Conservation (phyloP, 1,140 invertebrate genomes). For the Aphis gossypii region DNA sequence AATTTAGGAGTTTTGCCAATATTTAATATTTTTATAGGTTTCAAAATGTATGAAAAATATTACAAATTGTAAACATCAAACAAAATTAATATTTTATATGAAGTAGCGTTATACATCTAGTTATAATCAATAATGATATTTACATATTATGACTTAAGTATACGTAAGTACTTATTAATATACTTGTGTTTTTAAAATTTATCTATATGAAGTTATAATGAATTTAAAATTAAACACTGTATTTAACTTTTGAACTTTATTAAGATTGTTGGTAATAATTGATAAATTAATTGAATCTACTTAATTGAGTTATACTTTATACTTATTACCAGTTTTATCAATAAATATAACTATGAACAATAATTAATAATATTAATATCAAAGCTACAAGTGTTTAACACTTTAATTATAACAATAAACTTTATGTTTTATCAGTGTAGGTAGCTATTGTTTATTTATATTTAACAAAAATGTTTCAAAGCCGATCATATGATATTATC, state of each 20-base stretch:
- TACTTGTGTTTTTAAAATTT: background rate
- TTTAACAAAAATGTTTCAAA: background rate
- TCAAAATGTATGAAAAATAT: background rate
- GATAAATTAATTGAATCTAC: background rate
- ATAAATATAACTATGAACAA: background rate
- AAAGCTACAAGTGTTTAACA: background rate
- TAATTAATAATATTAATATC: background rate
- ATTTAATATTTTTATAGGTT: constrained; percentile 10
- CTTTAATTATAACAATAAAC: no score
- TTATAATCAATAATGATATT: background rate
- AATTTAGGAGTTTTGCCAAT: background rate
- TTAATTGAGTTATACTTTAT: background rate
- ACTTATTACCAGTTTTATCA: background rate
- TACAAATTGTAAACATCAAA: background rate
- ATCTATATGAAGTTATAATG: background rate
- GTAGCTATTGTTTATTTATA: background rate
- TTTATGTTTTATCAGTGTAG: no score
- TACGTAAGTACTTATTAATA: background rate
- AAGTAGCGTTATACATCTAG: background rate
- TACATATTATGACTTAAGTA: background rate
- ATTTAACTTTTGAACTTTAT: background rate
- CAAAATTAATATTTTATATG: background rate
- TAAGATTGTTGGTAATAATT: background rate
- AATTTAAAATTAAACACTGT: background rate
- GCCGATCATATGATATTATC: no score